Conservation (phyloP, 2,888 invertebrate genomes). For the Tachina lurida region DNA sequence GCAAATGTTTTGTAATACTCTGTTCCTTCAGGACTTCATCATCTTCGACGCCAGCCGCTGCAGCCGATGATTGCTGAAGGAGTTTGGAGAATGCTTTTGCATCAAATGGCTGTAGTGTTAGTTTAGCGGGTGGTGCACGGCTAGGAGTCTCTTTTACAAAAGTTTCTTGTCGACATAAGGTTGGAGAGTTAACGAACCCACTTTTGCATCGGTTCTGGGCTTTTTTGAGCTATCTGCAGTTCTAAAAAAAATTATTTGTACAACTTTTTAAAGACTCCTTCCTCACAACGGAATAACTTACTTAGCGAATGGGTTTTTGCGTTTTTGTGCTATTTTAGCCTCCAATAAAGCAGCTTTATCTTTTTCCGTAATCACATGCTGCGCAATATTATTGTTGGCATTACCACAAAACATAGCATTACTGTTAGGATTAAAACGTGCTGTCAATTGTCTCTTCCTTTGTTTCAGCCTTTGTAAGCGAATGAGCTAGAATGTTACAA, state of each 20-base stretch:
- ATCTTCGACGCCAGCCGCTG: conserved; percentile 74
- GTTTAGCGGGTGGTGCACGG: conserved; percentile 76
- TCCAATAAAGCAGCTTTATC: conserved; percentile 78
- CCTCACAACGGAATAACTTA: conserved; percentile 78
- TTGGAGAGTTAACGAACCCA: conserved; percentile 68
- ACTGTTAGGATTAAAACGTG: conserved; percentile 84
- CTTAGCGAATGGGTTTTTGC: conserved; percentile 91
- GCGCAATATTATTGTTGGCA: conserved; percentile 74
- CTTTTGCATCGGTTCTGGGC: conserved; percentile 72
- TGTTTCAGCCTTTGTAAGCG: conserved; percentile 89
- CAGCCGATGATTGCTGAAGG: conserved; percentile 73
- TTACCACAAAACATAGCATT: too few relatives aligned
- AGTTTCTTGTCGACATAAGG: conserved; percentile 38
- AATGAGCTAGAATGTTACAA: conserved; percentile 76
- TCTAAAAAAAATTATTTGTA: conserved; percentile 44
- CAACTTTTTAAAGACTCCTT: neutral
- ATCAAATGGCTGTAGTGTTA: conserved; percentile 79
- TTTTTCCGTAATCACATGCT: conserved; percentile 72
- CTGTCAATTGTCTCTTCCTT: conserved; percentile 90
- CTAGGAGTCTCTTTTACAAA: conserved; percentile 76
- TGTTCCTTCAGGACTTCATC: conserved; percentile 77
- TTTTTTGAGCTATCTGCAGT: conserved; percentile 76
- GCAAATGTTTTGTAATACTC: conserved; percentile 82
- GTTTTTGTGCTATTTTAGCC: conserved; percentile 85
- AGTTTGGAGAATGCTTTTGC: conserved; percentile 78